Base-by-base conservation (phyloP, 2,113 vertebrate genomes). In the Paramormyrops kingsleyae region DNA sequence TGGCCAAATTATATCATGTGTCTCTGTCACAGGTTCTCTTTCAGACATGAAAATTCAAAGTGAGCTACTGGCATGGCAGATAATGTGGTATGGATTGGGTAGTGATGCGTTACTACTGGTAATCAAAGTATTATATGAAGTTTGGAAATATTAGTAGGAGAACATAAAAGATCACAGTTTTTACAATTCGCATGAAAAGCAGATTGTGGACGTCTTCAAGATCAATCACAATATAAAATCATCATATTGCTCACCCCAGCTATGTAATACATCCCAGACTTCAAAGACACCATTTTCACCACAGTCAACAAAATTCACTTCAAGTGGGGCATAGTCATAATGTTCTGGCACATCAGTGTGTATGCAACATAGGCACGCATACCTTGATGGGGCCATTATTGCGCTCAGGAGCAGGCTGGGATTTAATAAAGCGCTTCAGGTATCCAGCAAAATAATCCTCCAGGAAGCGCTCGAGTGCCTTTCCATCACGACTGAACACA, bases 391-490 rank as follows among this genome's bases (percentile, higher is more conserved):
- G 90, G 0, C 90, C 94, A 0, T 89, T 31, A 92, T 95, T 96
- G 24, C 59, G 94, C 87, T 94, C 94, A 0, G 96, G 96, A 2
- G 94, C 31, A 0, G 95, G 94, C 83, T 97, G 94, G 15, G 96
- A 96, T 91, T 95, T 95, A 0, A 96, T 47, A 87, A 93, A 96
- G 5, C 93, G 95, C 89, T 96, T 97, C 24, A 97, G 92, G 31
- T 91, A 92, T 5, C 93, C 94, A 13, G 93, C 80, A 0, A 96
- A 95, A 89, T 96, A 96, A 56, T 96, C 94, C 1, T 95, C 92
- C 3, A 97, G 88, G 87, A 97, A 97, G 77, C 94, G 94, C 90
- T 95, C 92, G 70, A 97, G 87, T 10, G 95, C 96, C 35, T 83
- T 91, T 24, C 96, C 96, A 5, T 96, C 95, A 66, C 94, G 93